Percentiles rank a stretch among this genome's conserved stretches.
These are phyloP conservation scores for Helicoverpa zea DNA, from an alignment of 1,140 invertebrate species.

Conservation along the genomic window DNA sequence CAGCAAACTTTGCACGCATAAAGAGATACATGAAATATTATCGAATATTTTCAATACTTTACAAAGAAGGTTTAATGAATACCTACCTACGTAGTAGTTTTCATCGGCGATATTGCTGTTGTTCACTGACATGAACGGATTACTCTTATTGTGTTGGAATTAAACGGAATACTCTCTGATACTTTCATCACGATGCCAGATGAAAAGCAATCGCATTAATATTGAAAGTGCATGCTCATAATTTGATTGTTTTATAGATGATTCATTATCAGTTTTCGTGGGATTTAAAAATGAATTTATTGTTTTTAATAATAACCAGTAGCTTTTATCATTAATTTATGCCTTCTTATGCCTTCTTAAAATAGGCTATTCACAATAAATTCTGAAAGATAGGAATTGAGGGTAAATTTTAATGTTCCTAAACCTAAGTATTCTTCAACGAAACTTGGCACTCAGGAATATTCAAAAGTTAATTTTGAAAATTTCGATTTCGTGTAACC, in stretches of 20 bases:
- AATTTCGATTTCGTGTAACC: constrained; percentile 26
- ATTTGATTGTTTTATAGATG: background rate
- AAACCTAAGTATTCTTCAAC: background rate
- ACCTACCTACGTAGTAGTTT: constrained; percentile 79
- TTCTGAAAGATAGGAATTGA: background rate
- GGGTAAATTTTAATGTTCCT: background rate
- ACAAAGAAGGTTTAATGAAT: constrained; percentile 65
- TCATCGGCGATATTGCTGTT: constrained; percentile 82
- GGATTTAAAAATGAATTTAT: no score
- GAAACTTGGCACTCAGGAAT: constrained; percentile 35
- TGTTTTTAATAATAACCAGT: no score
- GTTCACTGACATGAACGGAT: constrained; percentile 78
- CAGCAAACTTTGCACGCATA: background rate
- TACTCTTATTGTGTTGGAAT: constrained; percentile 68
- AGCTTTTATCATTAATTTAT: background rate
- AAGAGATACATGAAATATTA: constrained; percentile 53
- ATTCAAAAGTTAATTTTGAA: constrained; percentile 37
- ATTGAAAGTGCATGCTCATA: constrained; percentile 55
- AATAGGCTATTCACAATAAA: background rate
- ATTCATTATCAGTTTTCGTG: no score
- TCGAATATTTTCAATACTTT: constrained; percentile 71
- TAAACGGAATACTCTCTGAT: constrained; percentile 24
- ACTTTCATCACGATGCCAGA: constrained; percentile 38
- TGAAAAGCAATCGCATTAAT: constrained; percentile 73
- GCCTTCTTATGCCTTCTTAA: background rate